Percentiles rank a stretch among this genome's conserved stretches.
Conservation (phyloP, 1,140 invertebrate genomes). For the Lepeophtheirus salmonis region DNA sequence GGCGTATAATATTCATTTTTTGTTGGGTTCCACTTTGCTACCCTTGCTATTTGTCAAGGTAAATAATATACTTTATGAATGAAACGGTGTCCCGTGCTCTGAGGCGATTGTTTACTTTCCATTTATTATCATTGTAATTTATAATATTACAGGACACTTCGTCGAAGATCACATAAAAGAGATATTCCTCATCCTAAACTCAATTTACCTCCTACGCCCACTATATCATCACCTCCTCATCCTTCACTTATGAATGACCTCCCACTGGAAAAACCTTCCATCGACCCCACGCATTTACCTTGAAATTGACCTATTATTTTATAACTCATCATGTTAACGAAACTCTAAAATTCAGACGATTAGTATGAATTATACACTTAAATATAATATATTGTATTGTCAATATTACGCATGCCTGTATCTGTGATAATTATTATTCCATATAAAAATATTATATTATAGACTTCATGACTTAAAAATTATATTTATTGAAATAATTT, state of each 20-base stretch:
- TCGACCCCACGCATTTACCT: not conserved
- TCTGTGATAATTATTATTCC: too few relatives aligned
- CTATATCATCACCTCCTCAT: not conserved
- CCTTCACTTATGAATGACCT: not conserved
- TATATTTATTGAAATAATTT: not conserved
- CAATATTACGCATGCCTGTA: too few relatives aligned
- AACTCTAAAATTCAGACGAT: not conserved
- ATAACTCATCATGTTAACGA: not conserved
- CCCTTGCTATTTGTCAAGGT: not conserved
- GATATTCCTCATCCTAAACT: not conserved
- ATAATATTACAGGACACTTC: not conserved
- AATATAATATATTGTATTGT: too few relatives aligned
- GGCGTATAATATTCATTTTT: not conserved
- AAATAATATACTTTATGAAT: too few relatives aligned
- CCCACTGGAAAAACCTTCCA: not conserved
- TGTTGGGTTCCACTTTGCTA: not conserved
- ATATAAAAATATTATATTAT: too few relatives aligned
- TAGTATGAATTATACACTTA: too few relatives aligned
- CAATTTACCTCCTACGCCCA: too few relatives aligned
- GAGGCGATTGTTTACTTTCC: too few relatives aligned
- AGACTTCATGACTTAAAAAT: not conserved
- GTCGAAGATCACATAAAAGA: not conserved
- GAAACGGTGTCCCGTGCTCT: too few relatives aligned
- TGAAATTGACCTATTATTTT: not conserved
- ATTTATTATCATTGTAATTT: not conserved